phyloP scores from a whole-genome alignment of 2,113 vertebrate species.

The Apodemus speciosus region DNA sequence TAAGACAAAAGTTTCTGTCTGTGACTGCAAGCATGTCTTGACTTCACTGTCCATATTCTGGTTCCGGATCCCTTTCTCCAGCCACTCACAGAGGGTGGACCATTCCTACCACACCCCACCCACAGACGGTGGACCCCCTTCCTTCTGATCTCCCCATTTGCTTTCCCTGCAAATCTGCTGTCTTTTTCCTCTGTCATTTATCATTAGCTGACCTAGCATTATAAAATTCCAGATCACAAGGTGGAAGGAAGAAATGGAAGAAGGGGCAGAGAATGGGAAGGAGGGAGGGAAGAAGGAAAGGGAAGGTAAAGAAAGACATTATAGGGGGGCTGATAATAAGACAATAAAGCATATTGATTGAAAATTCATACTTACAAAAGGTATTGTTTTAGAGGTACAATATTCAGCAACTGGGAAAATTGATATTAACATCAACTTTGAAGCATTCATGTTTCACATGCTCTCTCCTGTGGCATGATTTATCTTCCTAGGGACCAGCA shows the following conservation, averaged over 20 bases:
- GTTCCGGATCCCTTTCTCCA: too few species aligned
- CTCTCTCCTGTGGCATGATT: background rate
- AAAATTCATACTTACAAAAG: background rate
- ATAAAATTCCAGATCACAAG: background rate
- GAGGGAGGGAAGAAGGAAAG: rapidly evolving
- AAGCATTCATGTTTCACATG: background rate
- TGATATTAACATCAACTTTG: background rate
- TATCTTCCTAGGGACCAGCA: slow-evolving; percentile 30
- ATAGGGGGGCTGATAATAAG: background rate
- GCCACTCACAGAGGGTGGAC: too few species aligned
- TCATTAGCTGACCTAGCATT: background rate
- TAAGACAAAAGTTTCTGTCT: too few species aligned
- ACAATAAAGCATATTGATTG: background rate
- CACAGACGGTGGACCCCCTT: too few species aligned
- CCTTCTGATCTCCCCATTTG: rapidly evolving
- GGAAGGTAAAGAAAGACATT: background rate
- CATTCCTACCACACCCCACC: background rate
- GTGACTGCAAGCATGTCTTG: background rate
- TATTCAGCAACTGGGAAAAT: background rate
- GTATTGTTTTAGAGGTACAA: background rate
- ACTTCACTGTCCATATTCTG: background rate
- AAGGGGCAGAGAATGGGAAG: too few species aligned
- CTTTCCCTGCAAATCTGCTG: background rate
- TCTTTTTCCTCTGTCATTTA: background rate
- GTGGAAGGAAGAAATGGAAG: background rate